Evolutionary conservation across 2,888 invertebrate genomes (phyloP), one percentile per base, ranked within the genome.

Genomic region (Trilocha varians): DNA sequence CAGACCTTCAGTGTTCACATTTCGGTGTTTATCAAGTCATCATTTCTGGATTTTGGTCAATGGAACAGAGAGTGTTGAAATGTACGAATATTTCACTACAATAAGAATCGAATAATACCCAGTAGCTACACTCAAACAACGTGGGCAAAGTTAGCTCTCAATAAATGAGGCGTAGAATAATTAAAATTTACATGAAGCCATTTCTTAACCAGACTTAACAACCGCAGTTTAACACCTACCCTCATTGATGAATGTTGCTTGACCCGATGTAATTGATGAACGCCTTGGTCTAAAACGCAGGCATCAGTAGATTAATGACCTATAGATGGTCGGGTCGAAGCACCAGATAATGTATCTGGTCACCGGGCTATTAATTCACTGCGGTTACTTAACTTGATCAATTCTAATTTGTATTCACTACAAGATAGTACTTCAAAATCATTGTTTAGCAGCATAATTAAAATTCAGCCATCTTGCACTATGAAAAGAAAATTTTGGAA

Each of bases 301-400:
- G 69, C 67, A 73, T 70, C 71, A 67, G 73, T 71, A 78, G 80
- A 83, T 80, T 82, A 79, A 83, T 82, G 80, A 74, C 71, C 65
- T 57, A 48, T 59, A 65, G 77, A 76, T 71, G 73, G 75, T 68
- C 64, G 70, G 78, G 76, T 78, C 68, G 68, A 67, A 70, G 65
- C 69, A 65, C 61, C 59, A 72, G 78, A 79, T 79, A 82, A 83
- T 83, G 76, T 79, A 78, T 82, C 76, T 80, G 74, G 77, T 76
- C 75, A 71, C 65, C 57, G 52, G 57, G 62, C 75, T 65, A 82
- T 82, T 78, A 79, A 83, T 82, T 61, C 57, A 62, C 48, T 76
- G 75, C 60, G 78, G 82, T 78, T 74, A 78, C 75, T 79, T 78
- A 74, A 74, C 72, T 76, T 76, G 76, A 79, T 80, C 76, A 75